Evolutionary conservation across 2,888 invertebrate genomes (phyloP), one percentile per base, ranked within the genome.

Genomic region (Macaria notata): DNA sequence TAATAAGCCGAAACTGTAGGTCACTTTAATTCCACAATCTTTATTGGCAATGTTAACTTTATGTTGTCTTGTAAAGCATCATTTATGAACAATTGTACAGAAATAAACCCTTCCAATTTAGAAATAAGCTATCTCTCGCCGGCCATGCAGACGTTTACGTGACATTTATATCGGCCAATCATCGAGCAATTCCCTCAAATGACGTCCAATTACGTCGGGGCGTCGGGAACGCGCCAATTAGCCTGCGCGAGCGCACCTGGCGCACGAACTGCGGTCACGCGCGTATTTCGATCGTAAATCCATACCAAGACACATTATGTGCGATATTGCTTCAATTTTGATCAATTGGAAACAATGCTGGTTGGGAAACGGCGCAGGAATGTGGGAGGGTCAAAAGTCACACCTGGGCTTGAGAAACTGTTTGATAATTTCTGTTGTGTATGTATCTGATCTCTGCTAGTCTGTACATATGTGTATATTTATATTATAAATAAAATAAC

Each of bases 181-280:
- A 78, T 71, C 66, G 73, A 69, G 70, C 80, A 81, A 88, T 88
- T 81, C 80, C 76, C 73, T 78, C 79, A 87, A 88, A 85, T 83
- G 84, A 83, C 76, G 76, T 79, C 86, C 88, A 88, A 88, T 88
- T 87, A 88, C 80, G 78, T 56, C 79, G 78, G 76, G 83, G 88
- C 83, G 87, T 84, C 84, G 78, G 76, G 79, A 78, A 77, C 79
- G 82, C 81, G 83, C 87, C 88, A 89, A 88, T 89, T 88, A 88
- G 83, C 79, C 78, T 81, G 81, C 77, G 76, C 72, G 73, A 71
- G 83, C 82, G 79, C 87, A 88, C 88, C 88, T 88, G 88, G 86
- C 79, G 75, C 86, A 86, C 87, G 88, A 86, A 74, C 80, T 77
- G 69, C 72, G 77, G 81, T 87, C 87, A 86, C 86, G 86, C 83